Evolutionary conservation across 35 echinoderm and acorn worm species (phyloP).

Genomic region (Chiridota heheva): DNA sequence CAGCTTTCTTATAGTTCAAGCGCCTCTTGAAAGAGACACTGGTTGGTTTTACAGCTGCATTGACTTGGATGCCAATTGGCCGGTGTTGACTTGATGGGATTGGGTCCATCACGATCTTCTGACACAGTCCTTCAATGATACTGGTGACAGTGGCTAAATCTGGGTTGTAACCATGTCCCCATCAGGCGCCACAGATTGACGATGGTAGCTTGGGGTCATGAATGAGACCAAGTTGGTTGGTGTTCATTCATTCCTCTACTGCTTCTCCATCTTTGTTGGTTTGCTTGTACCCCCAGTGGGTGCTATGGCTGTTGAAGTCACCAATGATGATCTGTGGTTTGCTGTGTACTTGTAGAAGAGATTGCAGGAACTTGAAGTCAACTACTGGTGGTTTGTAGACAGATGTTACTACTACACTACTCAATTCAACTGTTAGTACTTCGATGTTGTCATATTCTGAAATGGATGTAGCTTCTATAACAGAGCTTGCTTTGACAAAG

Average conservation of each 20-base stretch:
- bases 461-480: slow-evolving; percentile 26
- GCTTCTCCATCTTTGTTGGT: slow-evolving; percentile 13
- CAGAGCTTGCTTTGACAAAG: slow-evolving; percentile 14
- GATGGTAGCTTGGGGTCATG: slow-evolving; percentile 56
- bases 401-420: slow-evolving; percentile 39
- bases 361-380: slow-evolving; percentile 19
- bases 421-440: slow-evolving; percentile 29
- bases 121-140: not conserved
- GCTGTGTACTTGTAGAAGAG: not conserved
- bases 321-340: slow-evolving; percentile 47
- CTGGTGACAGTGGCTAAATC: slow-evolving; percentile 21
- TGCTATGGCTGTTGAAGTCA: slow-evolving; percentile 48
- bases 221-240: slow-evolving; percentile 38
- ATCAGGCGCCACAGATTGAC: slow-evolving; percentile 19
- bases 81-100: slow-evolving; percentile 44
- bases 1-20: slow-evolving; percentile 57
- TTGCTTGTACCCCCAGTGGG: too few relatives aligned
- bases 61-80: slow-evolving; percentile 42
- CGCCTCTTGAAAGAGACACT: slow-evolving; percentile 17
- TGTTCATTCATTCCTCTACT: slow-evolving; percentile 10
- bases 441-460: slow-evolving; percentile 50
- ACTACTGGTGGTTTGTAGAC: slow-evolving; percentile 31
- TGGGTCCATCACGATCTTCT: slow-evolving; percentile 32
- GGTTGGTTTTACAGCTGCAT: slow-evolving; percentile 9
- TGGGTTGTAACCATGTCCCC: slow-evolving; percentile 58